Conservation (phyloP, 35 echinoderm and acorn worm species). For the Nesometra sesokonis region DNA sequence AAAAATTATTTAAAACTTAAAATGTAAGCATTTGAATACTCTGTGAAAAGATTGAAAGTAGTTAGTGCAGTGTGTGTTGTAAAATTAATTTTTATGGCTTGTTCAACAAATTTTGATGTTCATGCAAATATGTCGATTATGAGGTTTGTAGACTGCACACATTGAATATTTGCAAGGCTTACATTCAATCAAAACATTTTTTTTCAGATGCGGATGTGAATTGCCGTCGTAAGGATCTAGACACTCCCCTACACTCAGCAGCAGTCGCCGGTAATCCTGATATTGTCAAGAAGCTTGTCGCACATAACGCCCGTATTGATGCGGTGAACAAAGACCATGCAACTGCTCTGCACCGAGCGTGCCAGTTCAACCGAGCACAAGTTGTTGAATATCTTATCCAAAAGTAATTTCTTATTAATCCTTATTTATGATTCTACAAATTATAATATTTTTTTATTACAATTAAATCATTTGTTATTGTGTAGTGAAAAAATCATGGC, state of each 20-base stretch:
- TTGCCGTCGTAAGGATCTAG: constrained; percentile 27
- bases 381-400: constrained; percentile 67
- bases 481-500: too few species aligned
- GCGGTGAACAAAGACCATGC: constrained; percentile 57
- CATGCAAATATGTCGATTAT: too few species aligned
- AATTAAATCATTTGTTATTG: constrained; percentile 41
- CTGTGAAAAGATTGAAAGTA: too few species aligned
- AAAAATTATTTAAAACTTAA: too few species aligned
- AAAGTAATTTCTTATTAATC: constrained; percentile 40
- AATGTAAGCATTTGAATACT: too few species aligned
- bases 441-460: too few species aligned
- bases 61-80: too few species aligned
- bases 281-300: constrained; percentile 56
- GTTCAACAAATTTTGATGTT: too few species aligned
- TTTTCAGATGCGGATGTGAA: constrained; percentile 80
- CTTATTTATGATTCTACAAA: background rate
- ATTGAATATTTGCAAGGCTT: too few species aligned
- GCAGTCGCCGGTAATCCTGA: constrained; percentile 50
- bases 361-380: constrained; percentile 52
- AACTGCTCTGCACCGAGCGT: constrained; percentile 68
- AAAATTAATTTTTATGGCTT: too few species aligned
- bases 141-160: too few species aligned
- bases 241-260: constrained; percentile 73
- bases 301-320: constrained; percentile 48
- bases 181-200: background rate